Evolutionary conservation across 2,888 invertebrate species (phyloP), one percentile per base, ranked within the genome.

Genomic region (Ptilodon capucinus): DNA sequence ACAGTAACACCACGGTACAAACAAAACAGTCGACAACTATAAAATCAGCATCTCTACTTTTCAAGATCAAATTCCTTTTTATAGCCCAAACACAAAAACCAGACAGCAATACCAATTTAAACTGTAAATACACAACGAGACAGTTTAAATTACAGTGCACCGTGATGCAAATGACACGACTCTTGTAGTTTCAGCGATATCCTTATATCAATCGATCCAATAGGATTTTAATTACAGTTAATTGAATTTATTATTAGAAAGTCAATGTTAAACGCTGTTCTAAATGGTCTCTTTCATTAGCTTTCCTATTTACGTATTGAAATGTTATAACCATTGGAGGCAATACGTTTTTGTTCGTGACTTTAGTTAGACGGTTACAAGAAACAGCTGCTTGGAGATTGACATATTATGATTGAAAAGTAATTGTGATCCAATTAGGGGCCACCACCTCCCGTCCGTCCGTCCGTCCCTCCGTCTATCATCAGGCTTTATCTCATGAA

Each of bases 221-320:
- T 14, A 17, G 39, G 32, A 32, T 54, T 54, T 54, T 48, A 48
- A 51, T 58, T 44, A 40, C 46, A 16, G 50, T 48, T 54, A 42
- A 48, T 51, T 56, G 39, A 44, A 48, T 55, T 46, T 48, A 40
- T 36, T 55, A 47, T 21, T 42, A 45, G 48, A 60, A 45, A 56
- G 46, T 46, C 41, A 14, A 25, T 25, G 25, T 40, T 11, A 40
- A 25, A 3, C 40, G 5, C 14, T 25, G 40, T 16, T 19, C 38
- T 38, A 38, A 38, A 36, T 18, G 35, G 16, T 9, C 11, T 7
- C 11, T 11, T 38, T 38, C 19, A 13, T 32, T 11, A 19, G 13
- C 38, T 38, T 38, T 38, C 38, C 38, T 19, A 19, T 18, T 19
- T 13, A 19, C 7, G 19, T 38, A 3, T n/a, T 4, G 4, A 7